A percentile compares a stretch with the other conserved stretches of the same genome.
Conservation (phyloP, 2,888 invertebrate species). For the Trisateles emortualis region DNA sequence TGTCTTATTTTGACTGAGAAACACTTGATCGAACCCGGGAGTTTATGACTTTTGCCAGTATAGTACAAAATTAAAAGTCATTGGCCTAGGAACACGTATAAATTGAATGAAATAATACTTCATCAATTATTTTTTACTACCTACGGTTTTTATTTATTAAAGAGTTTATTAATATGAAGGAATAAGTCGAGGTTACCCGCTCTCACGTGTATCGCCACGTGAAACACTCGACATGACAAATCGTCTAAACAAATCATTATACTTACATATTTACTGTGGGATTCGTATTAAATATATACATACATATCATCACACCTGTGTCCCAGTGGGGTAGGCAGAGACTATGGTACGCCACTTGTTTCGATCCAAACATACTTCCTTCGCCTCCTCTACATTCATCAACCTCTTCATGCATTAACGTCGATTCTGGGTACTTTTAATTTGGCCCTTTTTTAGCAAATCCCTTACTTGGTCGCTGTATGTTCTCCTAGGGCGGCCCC, state of each 20-base stretch:
- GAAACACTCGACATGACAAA: conserved; percentile 13
- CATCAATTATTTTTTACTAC: neutral
- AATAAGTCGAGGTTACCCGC: neutral
- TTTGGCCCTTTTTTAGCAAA: too few species aligned
- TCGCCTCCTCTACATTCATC: too few species aligned
- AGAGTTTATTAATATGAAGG: neutral
- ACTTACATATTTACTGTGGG: neutral
- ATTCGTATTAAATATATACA: too few species aligned
- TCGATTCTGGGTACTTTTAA: too few species aligned
- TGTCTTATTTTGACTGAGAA: conserved; percentile 58
- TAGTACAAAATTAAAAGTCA: conserved; percentile 20
- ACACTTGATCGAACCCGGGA: conserved; percentile 57
- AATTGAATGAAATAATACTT: neutral
- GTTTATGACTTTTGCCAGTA: conserved; percentile 25
- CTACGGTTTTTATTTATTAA: neutral
- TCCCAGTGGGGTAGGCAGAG: too few species aligned
- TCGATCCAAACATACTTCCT: too few species aligned
- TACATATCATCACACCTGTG: too few species aligned
- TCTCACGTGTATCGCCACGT: conserved; percentile 3
- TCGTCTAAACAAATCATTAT: conserved; percentile 13
- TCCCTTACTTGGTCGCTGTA: too few species aligned
- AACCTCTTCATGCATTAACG: too few species aligned
- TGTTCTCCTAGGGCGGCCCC: too few species aligned
- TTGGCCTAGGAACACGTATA: conserved; percentile 1
- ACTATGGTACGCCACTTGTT: too few species aligned